phyloP scores from a whole-genome alignment of 92 coral and sea anemone species.

The Chrysogorgia sp. region DNA sequence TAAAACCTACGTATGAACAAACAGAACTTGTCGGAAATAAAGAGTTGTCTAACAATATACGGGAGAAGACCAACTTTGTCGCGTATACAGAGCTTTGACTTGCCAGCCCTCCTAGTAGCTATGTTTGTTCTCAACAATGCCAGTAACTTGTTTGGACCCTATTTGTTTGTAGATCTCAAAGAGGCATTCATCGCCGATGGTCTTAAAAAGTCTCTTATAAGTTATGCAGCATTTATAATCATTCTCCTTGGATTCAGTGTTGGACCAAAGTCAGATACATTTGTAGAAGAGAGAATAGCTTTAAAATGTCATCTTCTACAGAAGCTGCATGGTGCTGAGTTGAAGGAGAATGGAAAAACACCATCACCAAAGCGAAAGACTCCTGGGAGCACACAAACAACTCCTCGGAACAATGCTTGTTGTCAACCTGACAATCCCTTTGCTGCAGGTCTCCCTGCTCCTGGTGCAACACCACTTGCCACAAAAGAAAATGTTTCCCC shows the following conservation, averaged over 20 bases:
- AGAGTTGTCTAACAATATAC: too few species aligned
- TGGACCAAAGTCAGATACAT: not conserved
- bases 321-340: slow-evolving; percentile 2
- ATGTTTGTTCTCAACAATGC: too few species aligned
- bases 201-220: not conserved
- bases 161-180: too few species aligned
- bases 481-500: slow-evolving; percentile 30
- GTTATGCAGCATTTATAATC: not conserved
- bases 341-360: slow-evolving; percentile 7
- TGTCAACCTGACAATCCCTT: too few species aligned
- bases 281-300: not conserved
- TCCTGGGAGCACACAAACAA: too few species aligned
- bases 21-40: too few species aligned
- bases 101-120: too few species aligned
- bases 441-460: not conserved
- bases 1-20: too few species aligned
- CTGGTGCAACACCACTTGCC: slow-evolving; percentile 20
- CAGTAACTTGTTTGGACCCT: too few species aligned
- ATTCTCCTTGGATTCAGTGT: not conserved
- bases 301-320: not conserved
- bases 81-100: too few species aligned
- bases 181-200: not conserved
- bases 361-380: slow-evolving; percentile 5
- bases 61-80: too few species aligned
- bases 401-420: too few species aligned